Base-by-base conservation (phyloP, 1,140 invertebrate genomes). In the Helicoverpa armigera region DNA sequence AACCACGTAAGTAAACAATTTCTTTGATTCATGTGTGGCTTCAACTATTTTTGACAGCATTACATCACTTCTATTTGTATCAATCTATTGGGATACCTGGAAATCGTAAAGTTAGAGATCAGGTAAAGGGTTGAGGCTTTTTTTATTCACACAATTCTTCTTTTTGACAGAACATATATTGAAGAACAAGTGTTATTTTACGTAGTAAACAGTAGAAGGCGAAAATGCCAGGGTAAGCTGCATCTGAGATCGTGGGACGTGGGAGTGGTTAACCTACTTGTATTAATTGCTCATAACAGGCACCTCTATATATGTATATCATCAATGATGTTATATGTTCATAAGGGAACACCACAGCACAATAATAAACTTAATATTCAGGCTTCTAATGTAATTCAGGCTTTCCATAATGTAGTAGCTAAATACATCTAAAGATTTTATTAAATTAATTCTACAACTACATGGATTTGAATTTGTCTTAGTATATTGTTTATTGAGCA, bases 161-260 rank as follows among this genome's bases (percentile, higher is more conserved):
- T 89, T 89, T 91, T 89, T 85, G 79, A 86, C 91, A 91, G 90
- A 90, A 86, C 16, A 70, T 87, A 29, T 79, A 84, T 83, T 53
- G 83, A 82, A 85, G 85, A 83, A 77, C 81, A 76, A 81, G 58
- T 76, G 29, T 13, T 76, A 77, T 67, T 82, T 84, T 53, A 69
- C 79, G 29, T 82, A 67, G 48, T 84, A 75, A 72, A 63, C 79
- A 79, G 85, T 84, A 79, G 82, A 83, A 79, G 82, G 82, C 76
- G 82, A 94, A 91, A 92, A 94, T 94, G 93, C 93, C 93, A 88
- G 93, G 93, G 93, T 94, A 94, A 94, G 93, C 81, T 88, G 86
- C 85, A 84, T 85, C 78, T 89, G 86, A 18, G 35, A 35, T 50
- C 77, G 79, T 88, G 89, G 91, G 92, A 93, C 0, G 35, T 43